These are phyloP conservation scores for Lophotis ruficrista DNA, from an alignment of 2,113 vertebrate genomes.

Conservation along the genomic window DNA sequence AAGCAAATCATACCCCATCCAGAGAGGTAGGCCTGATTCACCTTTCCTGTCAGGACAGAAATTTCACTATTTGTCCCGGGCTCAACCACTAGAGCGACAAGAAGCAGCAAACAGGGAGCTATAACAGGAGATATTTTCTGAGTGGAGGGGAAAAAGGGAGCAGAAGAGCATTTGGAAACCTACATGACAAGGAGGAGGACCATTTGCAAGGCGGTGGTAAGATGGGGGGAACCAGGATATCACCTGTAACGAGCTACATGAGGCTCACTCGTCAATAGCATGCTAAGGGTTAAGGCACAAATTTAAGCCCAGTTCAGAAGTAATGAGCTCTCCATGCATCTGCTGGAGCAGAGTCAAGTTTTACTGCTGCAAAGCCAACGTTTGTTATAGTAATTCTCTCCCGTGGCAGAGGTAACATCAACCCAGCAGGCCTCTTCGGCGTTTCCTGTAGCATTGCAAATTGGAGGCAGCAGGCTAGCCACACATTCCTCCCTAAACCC, in stretches of 20 bases:
- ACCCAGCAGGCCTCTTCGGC: background rate
- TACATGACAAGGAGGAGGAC: background rate
- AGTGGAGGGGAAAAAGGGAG: background rate
- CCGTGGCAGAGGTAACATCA: slow-evolving; percentile 14
- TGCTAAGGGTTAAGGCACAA: background rate
- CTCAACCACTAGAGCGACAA: background rate
- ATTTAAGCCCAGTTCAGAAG: background rate
- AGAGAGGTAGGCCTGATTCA: background rate
- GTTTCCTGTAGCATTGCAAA: background rate
- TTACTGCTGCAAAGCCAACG: background rate
- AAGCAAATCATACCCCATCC: accelerated
- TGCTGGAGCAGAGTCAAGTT: background rate
- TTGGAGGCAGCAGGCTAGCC: background rate
- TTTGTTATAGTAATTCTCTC: slow-evolving; percentile 54
- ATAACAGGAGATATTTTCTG: background rate
- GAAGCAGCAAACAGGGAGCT: background rate
- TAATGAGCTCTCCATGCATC: slow-evolving; percentile 44
- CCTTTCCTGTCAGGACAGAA: background rate
- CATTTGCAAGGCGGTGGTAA: background rate
- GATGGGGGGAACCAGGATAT: background rate
- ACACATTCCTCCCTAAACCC: background rate
- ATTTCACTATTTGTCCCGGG: background rate
- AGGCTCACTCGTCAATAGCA: background rate
- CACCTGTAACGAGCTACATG: background rate
- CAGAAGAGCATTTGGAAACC: background rate